These are phyloP conservation scores for Leptosomus discolor DNA, from an alignment of 2,113 vertebrate species.

Conservation along the genomic window DNA sequence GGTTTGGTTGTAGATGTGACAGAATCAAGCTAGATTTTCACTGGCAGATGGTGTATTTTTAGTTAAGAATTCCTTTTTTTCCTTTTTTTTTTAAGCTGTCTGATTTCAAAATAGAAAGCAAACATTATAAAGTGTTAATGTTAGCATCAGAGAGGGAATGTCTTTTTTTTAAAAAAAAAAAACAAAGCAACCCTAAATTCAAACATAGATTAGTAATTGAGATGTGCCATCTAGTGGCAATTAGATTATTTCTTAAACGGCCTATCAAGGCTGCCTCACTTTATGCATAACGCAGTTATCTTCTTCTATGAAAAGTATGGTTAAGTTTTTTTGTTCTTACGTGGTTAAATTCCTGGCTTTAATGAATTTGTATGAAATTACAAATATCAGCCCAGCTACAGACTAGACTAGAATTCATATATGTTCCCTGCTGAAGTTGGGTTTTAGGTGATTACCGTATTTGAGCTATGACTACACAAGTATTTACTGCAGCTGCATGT, in stretches of 20 bases:
- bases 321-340: background rate
- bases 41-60: slow-evolving; percentile 37
- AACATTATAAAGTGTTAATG: background rate
- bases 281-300: background rate
- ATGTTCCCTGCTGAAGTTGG: background rate
- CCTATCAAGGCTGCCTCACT: background rate
- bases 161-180: background rate
- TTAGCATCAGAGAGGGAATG: background rate
- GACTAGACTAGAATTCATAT: background rate
- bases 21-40: background rate
- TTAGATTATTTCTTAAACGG: background rate
- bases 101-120: background rate
- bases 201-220: background rate
- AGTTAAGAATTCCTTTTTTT: background rate
- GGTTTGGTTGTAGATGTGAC: background rate
- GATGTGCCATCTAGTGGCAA: slow-evolving; percentile 54
- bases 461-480: background rate
- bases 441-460: background rate
- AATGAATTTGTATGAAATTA: background rate
- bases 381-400: background rate
- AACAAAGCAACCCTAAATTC: background rate
- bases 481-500: background rate
- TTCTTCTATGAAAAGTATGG: background rate
- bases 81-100: background rate
- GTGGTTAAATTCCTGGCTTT: background rate